Percentiles rank a stretch among this genome's conserved stretches.
Evolutionary conservation across 2,888 invertebrate genomes (phyloP).

Genomic region (Hyposoter didymator): DNA sequence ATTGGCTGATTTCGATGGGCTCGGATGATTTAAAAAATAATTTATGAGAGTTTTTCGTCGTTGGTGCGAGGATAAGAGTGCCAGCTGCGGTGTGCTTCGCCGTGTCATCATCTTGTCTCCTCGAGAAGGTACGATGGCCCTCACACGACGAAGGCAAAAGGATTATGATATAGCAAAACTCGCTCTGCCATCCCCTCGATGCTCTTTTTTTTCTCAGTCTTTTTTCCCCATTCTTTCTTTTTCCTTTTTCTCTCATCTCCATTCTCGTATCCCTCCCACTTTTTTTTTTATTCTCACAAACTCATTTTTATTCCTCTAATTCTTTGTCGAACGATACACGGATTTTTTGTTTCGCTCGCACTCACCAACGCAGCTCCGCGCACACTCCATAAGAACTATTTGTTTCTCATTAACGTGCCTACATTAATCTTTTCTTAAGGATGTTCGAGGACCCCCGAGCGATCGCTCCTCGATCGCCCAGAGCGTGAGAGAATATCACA

Average conservation of each 20-base stretch:
- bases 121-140: slow-evolving; percentile 47
- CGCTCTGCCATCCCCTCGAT: slow-evolving; percentile 36
- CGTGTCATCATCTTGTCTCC: slow-evolving; percentile 52
- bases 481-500: slow-evolving; percentile 49
- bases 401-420: slow-evolving; percentile 81
- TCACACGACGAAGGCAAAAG: slow-evolving; percentile 64
- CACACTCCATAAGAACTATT: slow-evolving; percentile 74
- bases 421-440: slow-evolving; percentile 79
- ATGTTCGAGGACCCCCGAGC: slow-evolving; percentile 53
- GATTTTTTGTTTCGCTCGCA: slow-evolving; percentile 26
- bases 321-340: slow-evolving; percentile 44
- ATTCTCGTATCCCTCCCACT: slow-evolving; percentile 52
- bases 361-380: slow-evolving; percentile 24
- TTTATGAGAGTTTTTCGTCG: slow-evolving; percentile 51
- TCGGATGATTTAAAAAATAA: slow-evolving; percentile 5
- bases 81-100: slow-evolving; percentile 34
- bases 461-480: slow-evolving; percentile 57
- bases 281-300: slow-evolving; percentile 28
- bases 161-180: slow-evolving; percentile 69
- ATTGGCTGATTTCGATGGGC: slow-evolving; percentile 46
- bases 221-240: slow-evolving; percentile 17
- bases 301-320: slow-evolving; percentile 54
- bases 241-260: slow-evolving; percentile 59
- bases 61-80: slow-evolving; percentile 36
- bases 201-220: slow-evolving; percentile 9